Percentiles rank a stretch among this genome's conserved stretches.
phyloP scores from a whole-genome alignment of 2,113 vertebrate genomes.

The Gallinago media region DNA sequence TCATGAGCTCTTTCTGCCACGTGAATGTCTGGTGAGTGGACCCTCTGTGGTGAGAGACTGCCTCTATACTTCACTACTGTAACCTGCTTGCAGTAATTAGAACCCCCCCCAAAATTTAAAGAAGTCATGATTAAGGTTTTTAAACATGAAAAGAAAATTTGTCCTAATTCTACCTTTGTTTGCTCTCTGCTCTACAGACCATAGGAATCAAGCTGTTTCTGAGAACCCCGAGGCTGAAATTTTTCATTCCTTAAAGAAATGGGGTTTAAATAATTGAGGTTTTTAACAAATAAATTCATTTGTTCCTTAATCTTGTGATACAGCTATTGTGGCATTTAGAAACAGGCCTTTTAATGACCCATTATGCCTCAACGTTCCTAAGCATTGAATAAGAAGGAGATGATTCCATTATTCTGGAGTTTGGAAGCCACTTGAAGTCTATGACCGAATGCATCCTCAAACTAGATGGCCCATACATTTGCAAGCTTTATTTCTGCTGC shows the following conservation, averaged over 20 bases:
- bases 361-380: background rate
- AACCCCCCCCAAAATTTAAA: background rate
- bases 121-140: background rate
- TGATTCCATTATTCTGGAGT: background rate
- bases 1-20: rapidly evolving
- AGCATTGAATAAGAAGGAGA: background rate
- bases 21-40: background rate
- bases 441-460: background rate
- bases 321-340: background rate
- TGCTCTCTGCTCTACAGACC: background rate
- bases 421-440: background rate
- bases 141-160: background rate
- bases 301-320: background rate
- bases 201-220: background rate
- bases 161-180: background rate
- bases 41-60: background rate
- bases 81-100: background rate
- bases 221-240: background rate
- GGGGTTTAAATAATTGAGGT: background rate
- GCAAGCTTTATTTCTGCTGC: background rate
- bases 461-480: background rate
- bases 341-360: background rate
- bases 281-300: background rate
- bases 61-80: background rate
- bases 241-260: background rate